Evolutionary conservation across 1,140 invertebrate species (phyloP).

Genomic region (Drosophila pallidifrons): DNA sequence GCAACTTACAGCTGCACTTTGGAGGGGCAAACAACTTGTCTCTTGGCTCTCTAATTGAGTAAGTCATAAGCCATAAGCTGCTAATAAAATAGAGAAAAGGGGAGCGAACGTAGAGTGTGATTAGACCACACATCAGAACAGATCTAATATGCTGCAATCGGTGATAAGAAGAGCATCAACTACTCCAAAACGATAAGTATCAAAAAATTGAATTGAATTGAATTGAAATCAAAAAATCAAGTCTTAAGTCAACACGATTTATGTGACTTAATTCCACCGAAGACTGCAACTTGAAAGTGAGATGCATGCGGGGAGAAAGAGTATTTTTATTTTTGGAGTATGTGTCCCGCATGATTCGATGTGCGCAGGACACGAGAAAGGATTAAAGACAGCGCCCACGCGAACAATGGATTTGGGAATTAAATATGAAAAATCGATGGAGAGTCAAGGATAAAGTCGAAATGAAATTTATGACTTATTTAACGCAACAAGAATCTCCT

Average conservation of each 20-base stretch:
- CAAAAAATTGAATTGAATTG: constrained; percentile 17
- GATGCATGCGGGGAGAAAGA: background rate
- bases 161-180: constrained; percentile 7
- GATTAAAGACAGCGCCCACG: constrained; percentile 55
- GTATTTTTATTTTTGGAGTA: constrained; percentile 15
- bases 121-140: constrained; percentile 35
- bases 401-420: constrained; percentile 52
- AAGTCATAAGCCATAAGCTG: constrained; percentile 19
- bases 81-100: background rate
- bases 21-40: background rate
- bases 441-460: constrained; percentile 67
- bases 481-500: constrained; percentile 36
- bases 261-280: constrained; percentile 68
- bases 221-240: constrained; percentile 32
- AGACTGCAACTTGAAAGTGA: constrained; percentile 35
- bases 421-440: constrained; percentile 72
- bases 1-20: background rate
- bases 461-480: constrained; percentile 81
- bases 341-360: constrained; percentile 69
- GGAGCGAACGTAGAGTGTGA: background rate
- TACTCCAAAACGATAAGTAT: constrained; percentile 53
- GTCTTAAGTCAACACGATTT: constrained; percentile 61
- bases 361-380: constrained; percentile 40
- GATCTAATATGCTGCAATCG: background rate
- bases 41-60: background rate